Percentiles rank a stretch among this genome's conserved stretches.
These are phyloP conservation scores for Spinibarbus caldwelli DNA, from an alignment of 2,797 vertebrate species.

Conservation along the genomic window DNA sequence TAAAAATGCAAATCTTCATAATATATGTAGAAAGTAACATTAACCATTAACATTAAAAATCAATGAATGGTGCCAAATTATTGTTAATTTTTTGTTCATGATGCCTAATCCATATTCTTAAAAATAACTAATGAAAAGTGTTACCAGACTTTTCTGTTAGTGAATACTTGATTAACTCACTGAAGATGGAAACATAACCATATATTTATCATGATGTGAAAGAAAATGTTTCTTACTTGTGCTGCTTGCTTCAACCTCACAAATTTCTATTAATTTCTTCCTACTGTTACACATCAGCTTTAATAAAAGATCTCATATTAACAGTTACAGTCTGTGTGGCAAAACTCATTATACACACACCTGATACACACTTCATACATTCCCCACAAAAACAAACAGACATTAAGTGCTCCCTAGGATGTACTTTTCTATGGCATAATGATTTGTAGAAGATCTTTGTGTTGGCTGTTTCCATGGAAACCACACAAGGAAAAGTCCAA, in stretches of 20 bases:
- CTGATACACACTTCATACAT: not conserved
- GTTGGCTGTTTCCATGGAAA: constrained; percentile 70
- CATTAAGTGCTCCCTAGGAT: not conserved
- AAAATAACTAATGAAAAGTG: not conserved
- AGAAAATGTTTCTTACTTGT: not conserved
- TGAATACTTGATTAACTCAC: not conserved
- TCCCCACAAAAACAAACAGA: constrained; percentile 24
- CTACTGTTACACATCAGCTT: not conserved
- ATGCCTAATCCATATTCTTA: not conserved
- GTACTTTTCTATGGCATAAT: constrained; percentile 15
- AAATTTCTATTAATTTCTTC: not conserved
- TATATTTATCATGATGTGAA: not conserved
- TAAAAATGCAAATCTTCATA: too few relatives aligned
- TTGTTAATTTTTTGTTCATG: not conserved
- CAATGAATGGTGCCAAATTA: not conserved
- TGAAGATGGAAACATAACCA: not conserved
- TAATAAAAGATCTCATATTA: not conserved
- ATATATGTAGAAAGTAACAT: not conserved
- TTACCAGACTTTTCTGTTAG: not conserved
- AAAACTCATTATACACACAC: not conserved
- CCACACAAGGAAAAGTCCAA: constrained; percentile 55
- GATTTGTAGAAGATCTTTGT: constrained; percentile 28
- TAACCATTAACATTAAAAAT: not conserved
- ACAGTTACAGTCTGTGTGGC: not conserved
- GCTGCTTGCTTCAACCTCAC: not conserved